A percentile compares a stretch with the other conserved stretches of the same genome.
Evolutionary conservation across 35 echinoderm and acorn worm species (phyloP).

Genomic region (Lytechinus variegatus): DNA sequence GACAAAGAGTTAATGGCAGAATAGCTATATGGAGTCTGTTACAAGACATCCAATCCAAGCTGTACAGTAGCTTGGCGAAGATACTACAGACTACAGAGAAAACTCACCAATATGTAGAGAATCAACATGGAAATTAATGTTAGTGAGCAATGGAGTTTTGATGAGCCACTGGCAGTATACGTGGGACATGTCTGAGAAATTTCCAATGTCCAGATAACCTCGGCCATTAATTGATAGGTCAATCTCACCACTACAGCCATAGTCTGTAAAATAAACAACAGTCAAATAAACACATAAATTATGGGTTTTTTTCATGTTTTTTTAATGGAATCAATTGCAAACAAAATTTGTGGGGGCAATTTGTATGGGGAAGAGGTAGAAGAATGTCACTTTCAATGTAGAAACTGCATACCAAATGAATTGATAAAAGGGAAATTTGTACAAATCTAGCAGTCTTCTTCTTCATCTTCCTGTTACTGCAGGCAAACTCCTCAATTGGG

Average conservation of each 20-base stretch:
- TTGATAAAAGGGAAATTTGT: too few species aligned
- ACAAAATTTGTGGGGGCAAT: background rate
- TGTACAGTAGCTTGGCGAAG: too few species aligned
- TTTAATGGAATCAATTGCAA: background rate
- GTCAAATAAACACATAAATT: background rate
- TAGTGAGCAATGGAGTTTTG: background rate
- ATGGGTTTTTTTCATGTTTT: background rate
- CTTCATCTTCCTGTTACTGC: too few species aligned
- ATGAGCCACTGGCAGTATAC: slow-evolving; percentile 37
- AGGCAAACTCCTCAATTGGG: too few species aligned
- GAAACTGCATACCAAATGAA: too few species aligned
- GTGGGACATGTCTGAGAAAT: background rate
- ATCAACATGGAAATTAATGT: background rate
- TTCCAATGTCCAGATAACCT: background rate
- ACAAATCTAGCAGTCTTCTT: too few species aligned
- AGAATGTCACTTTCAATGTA: background rate
- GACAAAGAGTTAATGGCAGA: too few species aligned
- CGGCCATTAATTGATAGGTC: background rate
- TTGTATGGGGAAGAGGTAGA: background rate
- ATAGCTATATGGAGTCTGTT: too few species aligned
- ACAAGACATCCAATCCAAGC: too few species aligned
- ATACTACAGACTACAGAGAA: background rate
- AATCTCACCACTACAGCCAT: background rate
- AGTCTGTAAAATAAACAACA: background rate
- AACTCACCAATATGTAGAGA: background rate